Evolutionary conservation across 2,797 vertebrate genomes (phyloP), one percentile per base, ranked within the genome.

Genomic region (Rachycentron canadum): DNA sequence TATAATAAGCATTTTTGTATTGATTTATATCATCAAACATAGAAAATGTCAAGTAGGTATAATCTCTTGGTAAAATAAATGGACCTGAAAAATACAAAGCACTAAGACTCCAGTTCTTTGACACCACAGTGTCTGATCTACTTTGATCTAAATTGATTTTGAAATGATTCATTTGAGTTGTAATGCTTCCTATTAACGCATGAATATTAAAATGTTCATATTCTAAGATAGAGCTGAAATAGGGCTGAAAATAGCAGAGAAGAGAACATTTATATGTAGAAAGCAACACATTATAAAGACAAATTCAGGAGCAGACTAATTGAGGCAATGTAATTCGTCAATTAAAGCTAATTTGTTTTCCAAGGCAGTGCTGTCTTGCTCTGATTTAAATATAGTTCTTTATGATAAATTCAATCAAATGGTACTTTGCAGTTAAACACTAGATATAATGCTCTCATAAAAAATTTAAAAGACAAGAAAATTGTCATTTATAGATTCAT

Each of bases 331-430:
- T 89, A 94, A 95, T 95, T 94, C 77, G 81, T 95, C 94, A 94
- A 93, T 96, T 95, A 95, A 90, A 78, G 73, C 78, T 91, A 91
- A 95, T 95, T 91, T 92, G 93, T 94, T 95, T 94, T 94, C 89
- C 78, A 63, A 89, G 89, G 85, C 89, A 80, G 85, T 25, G 63
- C 89, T 86, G 93, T 92, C 94, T 88, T 71, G 84, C 82, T 90
- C 88, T 91, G 93, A 95, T 94, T 96, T 93, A 96, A 96, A 96
- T 95, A 95, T 95, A 96, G 95, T 95, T 93, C 93, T 94, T 95
- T 93, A 95, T 96, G 94, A 96, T 95, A 93, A 94, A 95, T 95
- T 95, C 95, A 95, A 96, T 96, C 93, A 96, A 96, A 94, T 89
- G 92, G 94, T 95, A 96, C 95, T 96, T 96, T 95, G 93, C 92